phyloP scores from a whole-genome alignment of 2,113 vertebrate genomes.

The Callospermophilus lateralis region DNA sequence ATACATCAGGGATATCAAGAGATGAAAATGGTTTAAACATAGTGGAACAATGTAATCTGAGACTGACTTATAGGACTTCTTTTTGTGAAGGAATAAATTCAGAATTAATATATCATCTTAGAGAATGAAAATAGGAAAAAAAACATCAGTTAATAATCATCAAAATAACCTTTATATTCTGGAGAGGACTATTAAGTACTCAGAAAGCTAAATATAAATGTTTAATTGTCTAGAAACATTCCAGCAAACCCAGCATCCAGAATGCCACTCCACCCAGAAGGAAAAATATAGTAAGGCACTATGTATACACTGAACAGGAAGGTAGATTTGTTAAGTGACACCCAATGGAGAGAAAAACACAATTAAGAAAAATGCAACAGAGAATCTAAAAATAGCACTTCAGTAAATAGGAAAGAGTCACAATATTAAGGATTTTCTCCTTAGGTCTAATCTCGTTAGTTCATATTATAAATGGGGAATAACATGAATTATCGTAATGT shows the following conservation, averaged over 20 bases:
- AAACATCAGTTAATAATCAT: not conserved
- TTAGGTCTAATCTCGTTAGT: not conserved
- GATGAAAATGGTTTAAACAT: not conserved
- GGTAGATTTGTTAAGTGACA: not conserved
- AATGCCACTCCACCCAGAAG: not conserved
- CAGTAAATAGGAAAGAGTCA: not conserved
- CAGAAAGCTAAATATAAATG: not conserved
- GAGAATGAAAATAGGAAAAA: constrained; percentile 26
- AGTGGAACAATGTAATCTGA: not conserved
- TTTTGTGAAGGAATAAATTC: not conserved
- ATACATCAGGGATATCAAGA: not conserved
- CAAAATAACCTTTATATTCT: not conserved
- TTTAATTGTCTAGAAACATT: not conserved
- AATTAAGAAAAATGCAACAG: not conserved
- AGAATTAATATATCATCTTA: constrained; percentile 36
- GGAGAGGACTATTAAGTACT: not conserved
- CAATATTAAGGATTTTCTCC: not conserved
- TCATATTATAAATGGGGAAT: not conserved
- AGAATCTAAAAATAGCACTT: not conserved
- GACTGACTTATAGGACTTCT: not conserved
- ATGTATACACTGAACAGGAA: not conserved
- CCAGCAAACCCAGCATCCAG: not conserved
- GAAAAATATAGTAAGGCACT: not conserved
- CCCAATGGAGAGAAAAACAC: not conserved
- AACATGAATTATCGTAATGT: not conserved